Evolutionary conservation across 2,888 invertebrate genomes (phyloP).

Genomic region (Ligdia adustata): DNA sequence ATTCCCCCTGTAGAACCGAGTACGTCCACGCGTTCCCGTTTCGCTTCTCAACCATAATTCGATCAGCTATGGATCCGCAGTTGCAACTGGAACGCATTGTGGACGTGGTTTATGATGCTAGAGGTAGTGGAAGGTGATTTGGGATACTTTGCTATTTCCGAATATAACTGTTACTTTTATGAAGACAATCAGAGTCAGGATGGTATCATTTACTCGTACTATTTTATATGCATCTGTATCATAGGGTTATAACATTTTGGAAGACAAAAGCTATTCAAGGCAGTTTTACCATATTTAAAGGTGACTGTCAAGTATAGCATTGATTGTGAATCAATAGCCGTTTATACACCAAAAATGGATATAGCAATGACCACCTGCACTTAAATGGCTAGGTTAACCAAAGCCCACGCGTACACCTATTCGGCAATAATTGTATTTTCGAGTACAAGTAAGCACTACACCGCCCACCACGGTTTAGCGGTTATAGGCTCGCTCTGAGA

Average conservation of each 20-base stretch:
- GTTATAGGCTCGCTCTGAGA: too few relatives aligned
- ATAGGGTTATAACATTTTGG: too few relatives aligned
- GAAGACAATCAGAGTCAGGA: too few relatives aligned
- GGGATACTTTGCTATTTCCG: neutral
- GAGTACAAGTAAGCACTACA: too few relatives aligned
- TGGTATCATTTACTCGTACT: too few relatives aligned
- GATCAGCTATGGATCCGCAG: conserved; percentile 44
- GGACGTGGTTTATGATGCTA: conserved; percentile 21
- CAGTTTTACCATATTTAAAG: too few relatives aligned
- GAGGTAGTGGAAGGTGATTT: conserved; percentile 6
- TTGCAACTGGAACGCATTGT: conserved; percentile 32
- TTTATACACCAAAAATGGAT: conserved; percentile 2
- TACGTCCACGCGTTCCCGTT: conserved; percentile 22
- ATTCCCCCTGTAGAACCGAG: neutral
- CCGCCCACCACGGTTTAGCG: too few relatives aligned
- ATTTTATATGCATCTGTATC: too few relatives aligned
- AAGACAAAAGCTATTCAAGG: too few relatives aligned
- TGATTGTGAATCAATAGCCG: conserved; percentile 5
- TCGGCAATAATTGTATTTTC: too few relatives aligned
- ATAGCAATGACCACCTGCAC: conserved; percentile 7
- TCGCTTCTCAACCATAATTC: conserved; percentile 44
- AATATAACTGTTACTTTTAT: too few relatives aligned
- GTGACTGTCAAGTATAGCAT: neutral
- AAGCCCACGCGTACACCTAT: conserved; percentile 3
- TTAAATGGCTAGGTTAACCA: conserved; percentile 13